phyloP scores from a whole-genome alignment of 2,888 invertebrate genomes.

The Cryptosula pallasiana region DNA sequence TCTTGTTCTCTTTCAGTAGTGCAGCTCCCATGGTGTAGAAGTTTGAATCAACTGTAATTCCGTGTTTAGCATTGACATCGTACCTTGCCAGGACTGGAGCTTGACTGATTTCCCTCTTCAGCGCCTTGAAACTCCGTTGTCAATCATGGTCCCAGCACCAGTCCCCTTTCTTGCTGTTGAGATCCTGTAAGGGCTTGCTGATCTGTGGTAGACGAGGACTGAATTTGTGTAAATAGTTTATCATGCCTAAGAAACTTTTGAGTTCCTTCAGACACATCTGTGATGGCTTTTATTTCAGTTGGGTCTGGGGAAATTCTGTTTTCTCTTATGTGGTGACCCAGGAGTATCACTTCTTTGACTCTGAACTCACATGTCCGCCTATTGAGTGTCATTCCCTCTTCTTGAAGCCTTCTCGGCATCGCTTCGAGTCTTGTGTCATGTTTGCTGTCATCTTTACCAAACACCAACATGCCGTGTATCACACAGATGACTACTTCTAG shows the following conservation, averaged over 20 bases:
- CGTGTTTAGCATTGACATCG: too few species aligned
- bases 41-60: too few species aligned
- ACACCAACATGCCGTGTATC: slow-evolving; percentile 30
- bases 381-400: too few species aligned
- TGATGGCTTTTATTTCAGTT: background rate
- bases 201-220: too few species aligned
- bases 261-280: background rate
- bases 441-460: too few species aligned
- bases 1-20: too few species aligned
- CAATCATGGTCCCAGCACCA: background rate
- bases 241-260: too few species aligned
- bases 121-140: background rate
- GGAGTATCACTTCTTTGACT: background rate
- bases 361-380: background rate
- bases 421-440: background rate
- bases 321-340: too few species aligned
- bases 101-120: background rate
- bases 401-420: background rate
- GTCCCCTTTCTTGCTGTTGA: background rate
- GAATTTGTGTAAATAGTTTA: too few species aligned
- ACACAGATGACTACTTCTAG: slow-evolving; percentile 29
- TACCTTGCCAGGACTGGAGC: too few species aligned
- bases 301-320: background rate
- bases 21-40: too few species aligned
- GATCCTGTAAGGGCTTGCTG: too few species aligned